Evolutionary conservation across 2,888 invertebrate species (phyloP).

Genomic region (Meloe dianella): DNA sequence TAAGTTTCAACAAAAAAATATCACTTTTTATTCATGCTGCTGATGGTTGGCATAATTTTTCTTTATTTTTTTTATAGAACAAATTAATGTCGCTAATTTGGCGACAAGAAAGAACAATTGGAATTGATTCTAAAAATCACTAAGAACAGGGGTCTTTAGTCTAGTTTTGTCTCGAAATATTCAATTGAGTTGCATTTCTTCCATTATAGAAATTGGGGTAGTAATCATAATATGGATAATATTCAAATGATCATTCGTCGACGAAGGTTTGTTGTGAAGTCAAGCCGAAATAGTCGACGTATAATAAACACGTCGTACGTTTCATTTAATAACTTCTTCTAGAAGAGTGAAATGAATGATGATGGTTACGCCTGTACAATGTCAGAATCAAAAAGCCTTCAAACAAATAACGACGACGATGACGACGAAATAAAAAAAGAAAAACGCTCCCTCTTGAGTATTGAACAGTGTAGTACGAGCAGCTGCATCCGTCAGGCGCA

Average conservation of each 20-base stretch:
- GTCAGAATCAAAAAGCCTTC: slow-evolving; percentile 8
- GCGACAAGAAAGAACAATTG: no score
- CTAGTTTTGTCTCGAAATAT: no score
- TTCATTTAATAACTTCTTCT: background rate
- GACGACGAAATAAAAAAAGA: background rate
- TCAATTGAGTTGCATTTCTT: no score
- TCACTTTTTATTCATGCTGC: background rate
- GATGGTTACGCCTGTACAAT: slow-evolving; percentile 4
- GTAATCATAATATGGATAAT: no score
- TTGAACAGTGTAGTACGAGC: background rate
- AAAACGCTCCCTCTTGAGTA: slow-evolving; percentile 4
- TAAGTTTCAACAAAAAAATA: background rate
- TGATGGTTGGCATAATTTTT: background rate
- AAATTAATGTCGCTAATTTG: no score
- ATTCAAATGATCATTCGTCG: no score
- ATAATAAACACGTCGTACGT: background rate
- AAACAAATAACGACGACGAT: background rate
- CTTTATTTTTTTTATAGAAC: background rate
- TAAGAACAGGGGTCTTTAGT: no score
- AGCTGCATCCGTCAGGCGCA: slow-evolving; percentile 13
- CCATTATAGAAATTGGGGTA: no score
- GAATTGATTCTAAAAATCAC: no score
- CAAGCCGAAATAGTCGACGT: background rate
- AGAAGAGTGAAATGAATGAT: background rate
- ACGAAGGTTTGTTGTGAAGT: no score